A percentile compares a stretch with the other conserved stretches of the same genome.
Conservation (phyloP, 1,140 invertebrate species). For the Aricia agestis region DNA sequence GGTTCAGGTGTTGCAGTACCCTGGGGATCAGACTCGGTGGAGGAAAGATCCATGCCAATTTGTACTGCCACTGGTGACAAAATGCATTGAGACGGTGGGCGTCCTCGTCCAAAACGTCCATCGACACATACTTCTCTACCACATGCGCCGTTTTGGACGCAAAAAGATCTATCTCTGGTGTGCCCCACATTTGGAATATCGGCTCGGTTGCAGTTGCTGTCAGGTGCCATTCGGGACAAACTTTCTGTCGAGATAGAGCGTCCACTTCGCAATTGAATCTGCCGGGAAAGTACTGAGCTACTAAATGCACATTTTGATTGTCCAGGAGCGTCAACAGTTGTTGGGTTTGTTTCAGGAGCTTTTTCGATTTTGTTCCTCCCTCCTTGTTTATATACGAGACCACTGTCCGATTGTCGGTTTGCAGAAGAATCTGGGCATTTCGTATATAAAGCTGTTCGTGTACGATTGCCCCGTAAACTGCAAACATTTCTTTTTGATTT, state of each 20-base stretch:
- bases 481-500: slow-evolving; percentile 48
- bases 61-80: too few species aligned
- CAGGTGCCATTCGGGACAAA: slow-evolving; percentile 23
- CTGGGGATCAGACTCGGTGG: slow-evolving; percentile 36
- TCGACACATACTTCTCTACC: slow-evolving; percentile 38
- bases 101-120: slow-evolving; percentile 33
- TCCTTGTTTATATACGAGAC: slow-evolving; percentile 49
- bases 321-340: slow-evolving; percentile 40
- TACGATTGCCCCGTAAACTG: slow-evolving; percentile 37
- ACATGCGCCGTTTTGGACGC: slow-evolving; percentile 46
- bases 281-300: slow-evolving; percentile 27
- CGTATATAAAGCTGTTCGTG: slow-evolving; percentile 27
- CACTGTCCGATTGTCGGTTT: slow-evolving; percentile 51
- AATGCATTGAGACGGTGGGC: slow-evolving; percentile 44
- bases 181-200: slow-evolving; percentile 40
- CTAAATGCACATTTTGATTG: slow-evolving; percentile 26
- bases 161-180: slow-evolving; percentile 48
- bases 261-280: slow-evolving; percentile 32
- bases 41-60: slow-evolving; percentile 55
- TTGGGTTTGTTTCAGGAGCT: slow-evolving; percentile 39
- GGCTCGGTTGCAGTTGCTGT: not conserved
- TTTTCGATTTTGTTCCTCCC: slow-evolving; percentile 45
- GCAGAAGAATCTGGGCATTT: slow-evolving; percentile 34
- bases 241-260: slow-evolving; percentile 21
- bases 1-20: slow-evolving; percentile 32